Evolutionary conservation across 1,140 invertebrate genomes (phyloP), one percentile per base, ranked within the genome.

Genomic region (Ceratitis capitata): DNA sequence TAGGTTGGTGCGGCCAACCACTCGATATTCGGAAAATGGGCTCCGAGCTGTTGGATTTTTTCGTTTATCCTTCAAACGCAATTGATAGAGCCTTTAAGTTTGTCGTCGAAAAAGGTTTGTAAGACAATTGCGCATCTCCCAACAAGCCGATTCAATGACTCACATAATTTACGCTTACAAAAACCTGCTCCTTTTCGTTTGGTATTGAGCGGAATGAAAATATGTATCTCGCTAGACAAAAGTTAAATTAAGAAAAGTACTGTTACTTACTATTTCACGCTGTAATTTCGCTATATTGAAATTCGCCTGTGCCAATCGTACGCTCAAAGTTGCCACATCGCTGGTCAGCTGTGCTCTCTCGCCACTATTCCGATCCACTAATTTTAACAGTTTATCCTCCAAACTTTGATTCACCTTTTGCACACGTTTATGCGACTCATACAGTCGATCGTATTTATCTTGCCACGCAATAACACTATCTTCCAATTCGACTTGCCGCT

Each of bases 351-450:
- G 94, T 89, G 94, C 95, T 92, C 98, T 98, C 90, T 99, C 98
- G 86, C 95, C 96, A 92, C 98, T 97, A 94, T 96, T 98, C 90
- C 97, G 95, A 92, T 98, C 97, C 23, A 98, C 98, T 90, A 99
- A 95, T 92, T 96, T 97, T 74, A 99, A 93, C 78, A 99, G 92
- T 92, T 99, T 99, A 91, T 99, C 98, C 93, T 99, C 98, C 87
- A 99, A 93, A 88, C 96, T 96, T 93, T 99, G 97, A 92, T 99
- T 99, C 39, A 99, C 95, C 92, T 97, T 98, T 92, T 99, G 98
- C 51, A 99, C 95, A 88, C 97, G 95, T 91, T 98, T 97, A 89
- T 99, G 97, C 85, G 97, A 97, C 91, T 99, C 98, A 92, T 97
- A 95, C 82, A 99, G 94, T 88, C 98, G 95, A 91, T 96, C 96